These are phyloP conservation scores for Trochalopteron elliotii DNA, from an alignment of 2,113 vertebrate genomes.

Conservation along the genomic window DNA sequence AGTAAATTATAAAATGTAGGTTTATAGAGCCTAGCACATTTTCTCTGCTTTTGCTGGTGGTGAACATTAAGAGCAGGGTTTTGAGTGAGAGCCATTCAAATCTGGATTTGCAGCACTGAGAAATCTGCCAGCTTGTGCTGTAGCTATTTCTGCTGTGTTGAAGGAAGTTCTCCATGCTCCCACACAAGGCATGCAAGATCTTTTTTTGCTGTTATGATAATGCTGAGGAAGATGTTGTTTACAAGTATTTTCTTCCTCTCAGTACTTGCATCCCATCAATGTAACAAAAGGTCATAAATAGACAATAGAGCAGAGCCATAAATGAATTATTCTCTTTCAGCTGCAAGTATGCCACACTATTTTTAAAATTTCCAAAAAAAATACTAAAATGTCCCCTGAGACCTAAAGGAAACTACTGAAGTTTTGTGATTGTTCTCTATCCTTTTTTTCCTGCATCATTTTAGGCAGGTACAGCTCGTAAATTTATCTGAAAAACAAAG, in stretches of 20 bases:
- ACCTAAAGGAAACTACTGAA: background rate
- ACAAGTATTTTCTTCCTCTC: background rate
- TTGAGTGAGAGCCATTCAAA: background rate
- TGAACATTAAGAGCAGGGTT: background rate
- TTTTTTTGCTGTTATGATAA: background rate
- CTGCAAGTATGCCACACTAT: background rate
- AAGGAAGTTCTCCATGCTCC: slow-evolving; percentile 1
- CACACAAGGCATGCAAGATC: background rate
- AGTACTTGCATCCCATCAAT: background rate
- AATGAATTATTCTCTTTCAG: background rate
- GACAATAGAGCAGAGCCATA: background rate
- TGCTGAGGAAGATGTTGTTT: background rate
- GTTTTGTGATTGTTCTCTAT: background rate
- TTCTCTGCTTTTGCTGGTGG: background rate
- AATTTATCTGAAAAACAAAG: background rate
- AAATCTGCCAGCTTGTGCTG: background rate
- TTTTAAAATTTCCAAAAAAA: background rate
- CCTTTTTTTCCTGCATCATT: background rate
- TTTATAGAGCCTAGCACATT: background rate
- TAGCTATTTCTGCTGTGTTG: background rate
- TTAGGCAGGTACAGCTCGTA: background rate
- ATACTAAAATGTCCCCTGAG: background rate
- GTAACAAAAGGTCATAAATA: background rate
- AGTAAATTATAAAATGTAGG: background rate
- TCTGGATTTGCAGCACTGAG: background rate